A percentile compares a stretch with the other conserved stretches of the same genome.
Conservation (phyloP, 2,888 invertebrate species). For the Callimorpha dominula region DNA sequence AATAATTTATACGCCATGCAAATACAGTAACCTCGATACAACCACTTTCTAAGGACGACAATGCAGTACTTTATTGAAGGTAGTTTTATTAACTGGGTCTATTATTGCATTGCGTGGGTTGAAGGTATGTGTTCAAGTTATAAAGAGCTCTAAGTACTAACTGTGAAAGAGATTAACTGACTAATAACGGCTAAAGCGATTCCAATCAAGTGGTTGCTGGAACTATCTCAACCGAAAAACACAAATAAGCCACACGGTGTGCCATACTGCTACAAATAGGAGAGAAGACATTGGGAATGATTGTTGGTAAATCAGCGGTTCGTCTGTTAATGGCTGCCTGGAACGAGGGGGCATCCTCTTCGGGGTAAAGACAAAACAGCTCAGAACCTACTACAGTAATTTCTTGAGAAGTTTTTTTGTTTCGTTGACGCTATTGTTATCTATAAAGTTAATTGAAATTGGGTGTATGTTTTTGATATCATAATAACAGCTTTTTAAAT, state of each 20-base stretch:
- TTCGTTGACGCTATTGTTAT: no score
- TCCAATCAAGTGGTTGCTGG: background rate
- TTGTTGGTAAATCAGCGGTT: no score
- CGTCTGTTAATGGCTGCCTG: no score
- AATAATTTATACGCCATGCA: slow-evolving; percentile 45
- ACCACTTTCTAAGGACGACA: slow-evolving; percentile 59
- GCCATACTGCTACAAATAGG: background rate
- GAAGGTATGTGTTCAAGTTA: background rate
- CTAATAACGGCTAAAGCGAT: background rate
- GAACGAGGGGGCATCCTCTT: background rate
- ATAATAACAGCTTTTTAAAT: no score
- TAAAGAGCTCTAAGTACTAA: background rate
- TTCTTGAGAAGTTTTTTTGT: no score
- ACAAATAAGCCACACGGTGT: background rate
- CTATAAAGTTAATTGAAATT: no score
- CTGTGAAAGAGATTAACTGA: background rate
- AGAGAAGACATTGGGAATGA: no score
- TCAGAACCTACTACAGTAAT: background rate
- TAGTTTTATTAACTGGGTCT: slow-evolving; percentile 12
- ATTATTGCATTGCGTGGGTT: background rate
- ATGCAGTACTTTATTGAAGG: slow-evolving; percentile 14
- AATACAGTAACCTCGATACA: slow-evolving; percentile 52
- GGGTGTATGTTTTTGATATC: no score
- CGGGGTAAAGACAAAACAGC: background rate
- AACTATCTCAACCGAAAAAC: background rate